Percentiles rank a stretch among this genome's conserved stretches.
phyloP scores from a whole-genome alignment of 2,888 invertebrate species.

The Cosmia trapezina region DNA sequence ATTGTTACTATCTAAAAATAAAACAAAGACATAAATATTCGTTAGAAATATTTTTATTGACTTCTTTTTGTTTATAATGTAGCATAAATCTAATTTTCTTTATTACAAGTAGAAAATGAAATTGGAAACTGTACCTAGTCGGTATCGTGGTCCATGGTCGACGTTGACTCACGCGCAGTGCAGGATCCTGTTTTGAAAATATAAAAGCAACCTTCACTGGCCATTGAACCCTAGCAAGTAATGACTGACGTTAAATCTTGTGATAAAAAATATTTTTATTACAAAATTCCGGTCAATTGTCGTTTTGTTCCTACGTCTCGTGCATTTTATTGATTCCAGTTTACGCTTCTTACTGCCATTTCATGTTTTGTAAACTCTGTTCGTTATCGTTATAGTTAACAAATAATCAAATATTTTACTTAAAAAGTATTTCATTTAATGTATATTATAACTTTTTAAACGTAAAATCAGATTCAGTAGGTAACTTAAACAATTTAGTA shows the following conservation, averaged over 20 bases:
- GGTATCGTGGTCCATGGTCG: slow-evolving; percentile 24
- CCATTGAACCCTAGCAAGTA: slow-evolving; percentile 50
- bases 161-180: slow-evolving; percentile 50
- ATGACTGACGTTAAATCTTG: slow-evolving; percentile 3
- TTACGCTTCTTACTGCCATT: neutral
- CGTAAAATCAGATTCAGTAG: slow-evolving; percentile 2
- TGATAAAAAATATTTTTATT: slow-evolving; percentile 20
- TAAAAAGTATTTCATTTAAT: neutral
- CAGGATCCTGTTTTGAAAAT: slow-evolving; percentile 63
- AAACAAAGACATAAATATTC: slow-evolving; percentile 20
- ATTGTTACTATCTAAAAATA: slow-evolving; percentile 26
- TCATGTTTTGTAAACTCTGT: neutral
- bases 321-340: neutral
- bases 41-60: slow-evolving; percentile 12
- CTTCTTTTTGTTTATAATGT: slow-evolving; percentile 17
- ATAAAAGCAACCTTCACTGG: slow-evolving; percentile 56
- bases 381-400: neutral
- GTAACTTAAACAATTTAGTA: slow-evolving; percentile 23
- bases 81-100: slow-evolving; percentile 4
- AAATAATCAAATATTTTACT: too few species aligned
- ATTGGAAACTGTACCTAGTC: slow-evolving; percentile 18
- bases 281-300: neutral
- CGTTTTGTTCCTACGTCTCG: neutral
- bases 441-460: neutral
- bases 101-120: slow-evolving; percentile 18